Evolutionary conservation across 2,888 invertebrate genomes (phyloP).

Genomic region (Cacoxenus indagator): DNA sequence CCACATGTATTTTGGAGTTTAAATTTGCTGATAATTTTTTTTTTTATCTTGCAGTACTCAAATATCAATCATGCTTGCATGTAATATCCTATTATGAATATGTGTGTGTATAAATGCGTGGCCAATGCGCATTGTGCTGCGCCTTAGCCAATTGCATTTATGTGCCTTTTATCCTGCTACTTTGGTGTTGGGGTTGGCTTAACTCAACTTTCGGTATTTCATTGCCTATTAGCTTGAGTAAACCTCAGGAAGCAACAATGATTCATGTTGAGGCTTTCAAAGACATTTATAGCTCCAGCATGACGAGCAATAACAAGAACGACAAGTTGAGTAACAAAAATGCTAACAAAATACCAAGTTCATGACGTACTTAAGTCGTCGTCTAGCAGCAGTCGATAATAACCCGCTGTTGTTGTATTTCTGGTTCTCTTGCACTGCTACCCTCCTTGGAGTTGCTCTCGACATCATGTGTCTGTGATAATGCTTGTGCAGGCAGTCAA

Average conservation of each 20-base stretch:
- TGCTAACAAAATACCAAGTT: conserved; percentile 56
- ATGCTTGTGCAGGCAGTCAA: not conserved
- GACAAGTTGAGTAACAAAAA: conserved; percentile 37
- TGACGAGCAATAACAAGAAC: too few species aligned
- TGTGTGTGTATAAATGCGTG: not conserved
- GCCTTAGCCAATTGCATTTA: too few species aligned
- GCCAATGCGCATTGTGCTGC: too few species aligned
- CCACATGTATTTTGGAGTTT: too few species aligned
- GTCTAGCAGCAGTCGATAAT: too few species aligned
- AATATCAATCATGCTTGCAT: conserved; percentile 64
- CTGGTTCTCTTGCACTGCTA: not conserved
- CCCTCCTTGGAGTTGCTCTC: not conserved
- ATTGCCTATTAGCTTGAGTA: conserved; percentile 66
- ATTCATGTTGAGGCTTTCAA: conserved; percentile 31
- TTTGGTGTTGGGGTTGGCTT: not conserved
- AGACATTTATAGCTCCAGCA: conserved; percentile 40
- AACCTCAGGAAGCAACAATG: conserved; percentile 52
- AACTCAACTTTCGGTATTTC: not conserved
- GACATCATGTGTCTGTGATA: not conserved
- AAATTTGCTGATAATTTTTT: too few species aligned
- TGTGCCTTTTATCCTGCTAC: conserved; percentile 29
- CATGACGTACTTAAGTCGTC: conserved; percentile 40
- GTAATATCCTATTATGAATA: conserved; percentile 45
- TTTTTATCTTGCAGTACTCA: conserved; percentile 38
- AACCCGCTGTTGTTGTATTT: conserved; percentile 23